Percentiles rank a stretch among this genome's conserved stretches.
These are phyloP conservation scores for Drosophila kikkawai DNA, from an alignment of 1,140 invertebrate species.

Conservation along the genomic window DNA sequence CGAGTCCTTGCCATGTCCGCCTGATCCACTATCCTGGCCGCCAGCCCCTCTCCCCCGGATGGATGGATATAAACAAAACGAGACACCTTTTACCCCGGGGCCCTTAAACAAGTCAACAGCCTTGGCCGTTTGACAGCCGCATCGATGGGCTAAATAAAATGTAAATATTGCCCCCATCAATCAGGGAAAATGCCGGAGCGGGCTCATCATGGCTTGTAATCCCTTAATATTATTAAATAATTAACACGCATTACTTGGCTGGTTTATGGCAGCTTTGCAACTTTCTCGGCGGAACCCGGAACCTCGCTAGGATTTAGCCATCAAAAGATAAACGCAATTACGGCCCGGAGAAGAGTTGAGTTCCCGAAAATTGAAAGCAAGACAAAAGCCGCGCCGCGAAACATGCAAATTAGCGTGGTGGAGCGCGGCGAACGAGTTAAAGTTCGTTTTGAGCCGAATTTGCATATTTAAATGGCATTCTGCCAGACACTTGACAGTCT, in stretches of 20 bases:
- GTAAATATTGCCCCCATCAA: constrained; percentile 45
- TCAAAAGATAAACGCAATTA: constrained; percentile 82
- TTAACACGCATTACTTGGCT: constrained; percentile 74
- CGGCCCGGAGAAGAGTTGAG: constrained; percentile 30
- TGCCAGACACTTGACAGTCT: constrained; percentile 71
- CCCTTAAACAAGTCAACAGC: constrained; percentile 49
- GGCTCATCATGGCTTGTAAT: constrained; percentile 66
- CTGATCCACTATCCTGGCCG: constrained; percentile 2
- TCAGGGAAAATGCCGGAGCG: constrained; percentile 34
- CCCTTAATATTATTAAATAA: constrained; percentile 80
- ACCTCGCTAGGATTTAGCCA: constrained; percentile 61
- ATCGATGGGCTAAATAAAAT: constrained; percentile 44
- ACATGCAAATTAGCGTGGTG: constrained; percentile 75
- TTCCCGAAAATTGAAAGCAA: constrained; percentile 39
- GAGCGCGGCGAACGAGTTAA: constrained; percentile 72
- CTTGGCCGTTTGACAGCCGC: constrained; percentile 64
- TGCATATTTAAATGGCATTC: constrained; percentile 81
- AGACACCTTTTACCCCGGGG: constrained; percentile 33
- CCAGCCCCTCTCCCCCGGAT: not conserved
- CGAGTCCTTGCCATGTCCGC: constrained; percentile 22
- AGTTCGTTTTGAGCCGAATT: constrained; percentile 74
- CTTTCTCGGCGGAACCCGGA: constrained; percentile 22
- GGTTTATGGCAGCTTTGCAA: constrained; percentile 62
- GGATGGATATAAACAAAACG: constrained; percentile 53
- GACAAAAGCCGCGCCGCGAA: constrained; percentile 66